A percentile compares a stretch with the other conserved stretches of the same genome.
These are phyloP conservation scores for Cinclus cinclus DNA, from an alignment of 2,113 vertebrate genomes.

Conservation along the genomic window DNA sequence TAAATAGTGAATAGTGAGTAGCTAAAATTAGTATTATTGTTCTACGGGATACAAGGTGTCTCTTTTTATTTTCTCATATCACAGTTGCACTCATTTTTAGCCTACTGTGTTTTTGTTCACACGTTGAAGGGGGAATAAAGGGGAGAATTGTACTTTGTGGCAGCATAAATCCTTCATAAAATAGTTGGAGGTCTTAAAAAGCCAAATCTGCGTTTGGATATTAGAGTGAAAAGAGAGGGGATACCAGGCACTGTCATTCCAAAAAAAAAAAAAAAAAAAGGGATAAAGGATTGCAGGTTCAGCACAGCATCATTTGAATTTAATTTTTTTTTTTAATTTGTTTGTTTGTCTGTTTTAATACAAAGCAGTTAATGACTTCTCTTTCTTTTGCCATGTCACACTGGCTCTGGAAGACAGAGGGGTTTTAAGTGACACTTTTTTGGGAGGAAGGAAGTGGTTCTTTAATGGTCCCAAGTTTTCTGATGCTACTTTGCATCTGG, in stretches of 20 bases:
- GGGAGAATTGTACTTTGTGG: not conserved
- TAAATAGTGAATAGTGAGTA: not conserved
- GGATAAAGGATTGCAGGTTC: not conserved
- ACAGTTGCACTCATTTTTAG: not conserved
- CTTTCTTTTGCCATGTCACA: not conserved
- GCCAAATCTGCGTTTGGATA: not conserved
- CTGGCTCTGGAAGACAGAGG: not conserved
- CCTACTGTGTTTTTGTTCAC: not conserved
- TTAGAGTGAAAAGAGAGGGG: not conserved
- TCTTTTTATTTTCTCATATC: not conserved
- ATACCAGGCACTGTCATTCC: not conserved
- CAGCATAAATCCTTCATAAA: not conserved
- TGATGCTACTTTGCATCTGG: not conserved
- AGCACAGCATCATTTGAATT: not conserved
- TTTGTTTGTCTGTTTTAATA: not conserved
- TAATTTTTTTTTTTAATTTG: not conserved
- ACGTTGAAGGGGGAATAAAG: not conserved
- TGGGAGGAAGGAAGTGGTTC: not conserved
- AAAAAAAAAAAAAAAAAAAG: too few relatives aligned
- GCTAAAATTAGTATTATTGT: constrained; percentile 11
- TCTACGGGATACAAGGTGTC: not conserved
- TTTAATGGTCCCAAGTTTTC: not conserved
- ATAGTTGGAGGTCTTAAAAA: not conserved
- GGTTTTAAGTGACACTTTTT: not conserved
- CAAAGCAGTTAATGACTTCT: not conserved